Base-by-base conservation (phyloP, 1,140 invertebrate genomes). In the Penaeus vannamei region DNA sequence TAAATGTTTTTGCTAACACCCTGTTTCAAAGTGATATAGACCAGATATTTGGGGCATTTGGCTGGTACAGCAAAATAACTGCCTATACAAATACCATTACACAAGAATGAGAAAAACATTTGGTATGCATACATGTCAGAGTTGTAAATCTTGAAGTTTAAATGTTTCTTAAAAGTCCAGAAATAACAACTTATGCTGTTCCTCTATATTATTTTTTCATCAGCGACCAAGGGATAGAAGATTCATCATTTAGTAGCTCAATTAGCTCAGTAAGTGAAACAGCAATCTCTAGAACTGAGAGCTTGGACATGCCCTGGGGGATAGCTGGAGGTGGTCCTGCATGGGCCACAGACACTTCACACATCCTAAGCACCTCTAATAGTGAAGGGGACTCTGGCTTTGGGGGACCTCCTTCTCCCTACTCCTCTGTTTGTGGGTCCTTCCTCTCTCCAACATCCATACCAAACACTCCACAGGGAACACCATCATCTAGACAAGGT, bases 211-310 rank as follows among this genome's bases (percentile, higher is more conserved):
- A 19, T 86, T 89, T 90, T 87, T 84, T 80, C 92, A 92, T 79
- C 90, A 93, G 92, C 91, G 93, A 93, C 84, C 62, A 91, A 72
- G 92, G 86, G 90, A 90, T 90, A 46, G 89, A 92, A 23, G 92
- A 92, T 81, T 91, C 92, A 79, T 92, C 92, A 20, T 92, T 90
- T 81, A 92, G 92, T 84, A 90, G 92, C 82, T 92, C 92, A 7
- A 79, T 91, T 10, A 93, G 92, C 88, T 92, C 92, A 14, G 90
- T 92, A 64, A 92, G 91, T 90, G 93, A 87, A 22, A 59, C 32
- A 12, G 92, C n/a, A 88, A 91, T 85, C 23, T 82, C 42, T 62
- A 77, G 72, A 23, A 90, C 88, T 42, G 90, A 88, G 29, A 90
- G 87, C 79, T 53, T 89, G 61, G 90, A 91, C 46, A 84, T 90